Base-by-base conservation (phyloP, 2,797 vertebrate genomes). In the Dryobates pubescens region DNA sequence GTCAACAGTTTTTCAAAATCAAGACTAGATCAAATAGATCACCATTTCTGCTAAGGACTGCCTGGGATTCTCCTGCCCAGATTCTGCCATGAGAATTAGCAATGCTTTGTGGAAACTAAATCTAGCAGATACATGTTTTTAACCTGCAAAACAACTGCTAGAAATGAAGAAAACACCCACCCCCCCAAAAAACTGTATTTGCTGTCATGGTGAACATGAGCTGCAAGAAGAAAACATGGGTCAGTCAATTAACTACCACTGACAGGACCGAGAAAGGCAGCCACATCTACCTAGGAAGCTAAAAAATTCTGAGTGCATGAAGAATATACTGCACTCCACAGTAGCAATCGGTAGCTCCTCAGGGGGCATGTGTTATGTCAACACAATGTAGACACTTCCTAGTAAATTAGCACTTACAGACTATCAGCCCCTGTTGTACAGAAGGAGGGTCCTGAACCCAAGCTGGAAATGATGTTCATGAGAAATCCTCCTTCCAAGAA, bases 251-350 rank as follows among this genome's bases (percentile, higher is more conserved):
- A 49, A 29, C 32, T 57, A 70, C 11, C 26, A 20, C 7, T 22
- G 64, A 34, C 1, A 6, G 20, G 22, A 53, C 0, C 34, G 57
- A 67, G 38, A 84, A 84, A 73, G 38, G 38, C 64, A 79, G 86
- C 17, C 19, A 49, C n/a, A n/a, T 26, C 14, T 4, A 1, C 5
- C 14, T 16, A 56, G 61, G 58, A 59, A 82, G 26, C 8, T 8
- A n/a, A 67, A 70, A 75, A n/a, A 20, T 41, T 41, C 26, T 1
- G 0, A 54, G 63, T 27, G 26, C 23, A 38, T 1, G 3, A 74
- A 43, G 29, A 61, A 57, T 26, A 19, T 5, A 17, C 34, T 43
- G 34, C 19, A 5, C 57, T 57, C 23, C 41, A n/a, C 58, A 64
- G 27, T n/a, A 76, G n/a, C 29, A 36, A 47, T 16, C 24, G 59